These are phyloP conservation scores for Silurus aristotelis DNA, from an alignment of 2,797 vertebrate species.

Conservation along the genomic window DNA sequence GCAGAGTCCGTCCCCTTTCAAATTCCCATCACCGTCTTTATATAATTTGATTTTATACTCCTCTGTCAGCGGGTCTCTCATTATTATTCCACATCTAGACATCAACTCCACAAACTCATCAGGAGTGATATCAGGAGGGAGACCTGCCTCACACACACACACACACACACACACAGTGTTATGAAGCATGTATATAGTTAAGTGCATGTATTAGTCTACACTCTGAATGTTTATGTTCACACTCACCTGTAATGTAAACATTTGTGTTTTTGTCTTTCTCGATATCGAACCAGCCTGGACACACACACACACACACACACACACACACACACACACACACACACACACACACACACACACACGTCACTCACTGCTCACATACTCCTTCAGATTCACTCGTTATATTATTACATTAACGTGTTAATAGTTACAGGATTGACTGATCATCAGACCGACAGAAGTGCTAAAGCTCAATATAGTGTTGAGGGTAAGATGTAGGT, in stretches of 20 bases:
- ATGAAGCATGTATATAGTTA: background rate
- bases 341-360: too few species aligned
- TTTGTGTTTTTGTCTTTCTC: constrained; percentile 93
- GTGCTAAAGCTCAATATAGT: background rate
- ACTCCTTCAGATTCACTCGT: too few species aligned
- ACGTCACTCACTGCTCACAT: too few species aligned
- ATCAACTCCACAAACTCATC: constrained; percentile 91
- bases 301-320: background rate
- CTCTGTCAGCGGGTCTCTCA: constrained; percentile 89
- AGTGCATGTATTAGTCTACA: background rate
- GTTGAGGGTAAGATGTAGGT: background rate
- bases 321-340: too few species aligned
- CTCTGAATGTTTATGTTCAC: background rate
- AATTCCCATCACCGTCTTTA: constrained; percentile 91
- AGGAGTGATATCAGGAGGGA: constrained; percentile 88
- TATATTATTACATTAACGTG: too few species aligned
- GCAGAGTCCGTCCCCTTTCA: constrained; percentile 94
- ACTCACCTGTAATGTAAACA: constrained; percentile 92
- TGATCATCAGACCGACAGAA: too few species aligned
- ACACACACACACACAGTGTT: background rate
- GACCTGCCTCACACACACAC: constrained; percentile 71
- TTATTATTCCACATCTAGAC: constrained; percentile 95
- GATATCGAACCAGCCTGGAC: constrained; percentile 91
- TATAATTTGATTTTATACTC: constrained; percentile 95
- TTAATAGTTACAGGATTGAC: too few species aligned